Percentiles rank a stretch among this genome's conserved stretches.
phyloP scores from a whole-genome alignment of 2,113 vertebrate species.

The Phylloscopus trochiloides region DNA sequence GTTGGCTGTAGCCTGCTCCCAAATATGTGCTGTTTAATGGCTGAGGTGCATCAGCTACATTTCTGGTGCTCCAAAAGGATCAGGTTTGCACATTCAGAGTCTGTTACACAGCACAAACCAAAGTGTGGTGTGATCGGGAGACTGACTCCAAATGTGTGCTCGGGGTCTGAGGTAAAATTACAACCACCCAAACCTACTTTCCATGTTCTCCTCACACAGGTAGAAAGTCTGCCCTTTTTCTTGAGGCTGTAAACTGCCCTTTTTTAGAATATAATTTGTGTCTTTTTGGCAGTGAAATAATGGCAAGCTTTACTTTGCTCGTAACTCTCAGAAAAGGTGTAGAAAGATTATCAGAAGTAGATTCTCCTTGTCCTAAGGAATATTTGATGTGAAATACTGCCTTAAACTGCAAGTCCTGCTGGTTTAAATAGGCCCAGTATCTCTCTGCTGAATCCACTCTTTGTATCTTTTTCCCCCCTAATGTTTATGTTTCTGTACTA shows the following conservation, averaged over 20 bases:
- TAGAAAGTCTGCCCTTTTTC: background rate
- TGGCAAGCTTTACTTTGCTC: background rate
- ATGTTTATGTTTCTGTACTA: background rate
- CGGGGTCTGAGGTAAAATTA: background rate
- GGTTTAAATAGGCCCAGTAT: background rate
- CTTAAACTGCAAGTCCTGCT: background rate
- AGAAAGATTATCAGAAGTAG: background rate
- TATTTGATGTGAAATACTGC: background rate
- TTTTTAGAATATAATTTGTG: background rate
- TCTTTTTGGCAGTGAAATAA: background rate
- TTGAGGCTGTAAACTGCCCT: background rate
- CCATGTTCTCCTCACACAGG: background rate
- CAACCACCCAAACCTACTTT: background rate
- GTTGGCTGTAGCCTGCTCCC: background rate
- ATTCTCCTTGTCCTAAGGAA: background rate
- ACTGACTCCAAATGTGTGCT: fast-evolving
- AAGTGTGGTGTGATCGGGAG: background rate
- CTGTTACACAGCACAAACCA: background rate
- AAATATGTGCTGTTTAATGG: background rate
- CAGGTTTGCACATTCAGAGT: background rate
- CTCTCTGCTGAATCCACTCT: background rate
- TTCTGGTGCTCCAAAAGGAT: background rate
- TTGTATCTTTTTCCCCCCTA: background rate
- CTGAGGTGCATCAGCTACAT: background rate
- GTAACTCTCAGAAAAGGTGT: background rate